Base-by-base conservation (phyloP, 2,113 vertebrate genomes). In the Sus scrofa region DNA sequence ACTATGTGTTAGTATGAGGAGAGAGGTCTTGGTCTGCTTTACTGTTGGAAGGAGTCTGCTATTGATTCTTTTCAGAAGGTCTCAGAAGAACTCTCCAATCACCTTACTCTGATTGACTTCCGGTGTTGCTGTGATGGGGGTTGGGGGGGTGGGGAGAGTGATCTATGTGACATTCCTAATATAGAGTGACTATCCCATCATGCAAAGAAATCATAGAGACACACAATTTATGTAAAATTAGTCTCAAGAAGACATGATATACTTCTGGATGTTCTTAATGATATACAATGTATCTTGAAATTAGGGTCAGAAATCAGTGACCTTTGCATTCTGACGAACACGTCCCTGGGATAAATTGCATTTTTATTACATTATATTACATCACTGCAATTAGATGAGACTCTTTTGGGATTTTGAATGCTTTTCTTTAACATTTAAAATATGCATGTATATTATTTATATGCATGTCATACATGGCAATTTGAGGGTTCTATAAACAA, bases 211-310 rank as follows among this genome's bases (percentile, higher is more conserved):
- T 95, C 94, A 95, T 86, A 98, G 97, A 98, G 96, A 97, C 0
- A 13, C 73, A 63, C 98, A 97, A 98, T 98, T 95, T 98, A 98
- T 98, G 97, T 98, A 98, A 98, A 98, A 98, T 73, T 1, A 39
- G 96, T 96, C 77, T 94, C n/a, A 58, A 16, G 96, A 97, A 97
- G 78, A 96, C 77, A 94, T 92, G 85, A 96, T 94, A 96, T 97
- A 98, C 96, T 98, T 98, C 97, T 98, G 87, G 98, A 88, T 96
- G 94, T 96, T 98, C 96, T 98, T 98, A 98, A 98, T 98, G 96
- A 98, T 98, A 98, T 98, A 97, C 97, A 98, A 97, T 98, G 97
- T 98, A 95, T 68, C 97, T 97, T 97, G 97, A 97, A 98, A 98
- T 98, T 97, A 97, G 97, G 95, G 88, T 97, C 97, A 98, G 98